Percentiles rank a stretch among this genome's conserved stretches.
Evolutionary conservation across 2,888 invertebrate genomes (phyloP).

Genomic region (Dicyrtomina minuta): DNA sequence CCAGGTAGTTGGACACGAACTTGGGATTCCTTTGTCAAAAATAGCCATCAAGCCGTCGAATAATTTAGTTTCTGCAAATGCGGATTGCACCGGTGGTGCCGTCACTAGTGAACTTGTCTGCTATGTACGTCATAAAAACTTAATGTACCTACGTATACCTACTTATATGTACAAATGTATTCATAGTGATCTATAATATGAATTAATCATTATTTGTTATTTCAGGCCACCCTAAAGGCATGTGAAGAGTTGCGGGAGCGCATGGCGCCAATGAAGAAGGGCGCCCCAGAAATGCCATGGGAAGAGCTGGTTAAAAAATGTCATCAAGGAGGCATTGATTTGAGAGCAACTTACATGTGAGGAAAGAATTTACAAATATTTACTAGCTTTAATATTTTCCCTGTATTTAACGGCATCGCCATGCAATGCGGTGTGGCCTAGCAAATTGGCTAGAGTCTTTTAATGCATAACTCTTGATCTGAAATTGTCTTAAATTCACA

Average conservation of each 20-base stretch:
- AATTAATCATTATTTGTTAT: no score
- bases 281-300: constrained; percentile 55
- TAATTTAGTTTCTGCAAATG: constrained; percentile 55
- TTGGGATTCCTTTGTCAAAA: constrained; percentile 56
- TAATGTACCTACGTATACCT: no score
- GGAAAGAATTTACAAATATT: no score
- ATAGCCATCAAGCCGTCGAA: constrained; percentile 56
- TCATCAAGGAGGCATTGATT: constrained; percentile 54
- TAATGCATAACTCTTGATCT: no score
- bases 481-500: no score
- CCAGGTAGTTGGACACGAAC: constrained; percentile 56
- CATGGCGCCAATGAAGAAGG: constrained; percentile 55
- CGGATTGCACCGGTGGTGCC: constrained; percentile 55
- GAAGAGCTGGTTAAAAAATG: constrained; percentile 55
- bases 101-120: constrained; percentile 56
- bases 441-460: no score
- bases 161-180: no score
- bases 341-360: constrained; percentile 61
- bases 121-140: constrained; percentile 54
- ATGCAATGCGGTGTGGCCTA: no score
- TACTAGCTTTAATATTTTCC: neutral
- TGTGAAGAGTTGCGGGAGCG: constrained; percentile 55
- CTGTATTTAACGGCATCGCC: neutral
- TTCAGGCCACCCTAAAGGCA: constrained; percentile 55
- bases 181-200: no score